Conservation (phyloP, 2,888 invertebrate species). For the Zele albiditarsus region DNA sequence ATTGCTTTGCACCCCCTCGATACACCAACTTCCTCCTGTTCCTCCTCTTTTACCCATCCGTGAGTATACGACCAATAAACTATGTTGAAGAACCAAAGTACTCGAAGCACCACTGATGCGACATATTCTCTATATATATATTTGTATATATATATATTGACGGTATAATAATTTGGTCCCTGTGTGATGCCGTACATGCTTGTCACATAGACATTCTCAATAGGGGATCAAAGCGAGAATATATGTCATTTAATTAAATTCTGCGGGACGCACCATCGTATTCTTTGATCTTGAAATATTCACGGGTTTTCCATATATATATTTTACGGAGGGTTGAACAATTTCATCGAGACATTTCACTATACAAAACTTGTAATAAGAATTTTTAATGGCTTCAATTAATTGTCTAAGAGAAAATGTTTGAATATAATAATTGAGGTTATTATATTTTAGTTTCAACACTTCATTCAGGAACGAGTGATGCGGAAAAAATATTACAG, state of each 20-base stretch:
- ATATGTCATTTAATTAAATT: slow-evolving; percentile 38
- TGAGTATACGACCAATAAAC: slow-evolving; percentile 51
- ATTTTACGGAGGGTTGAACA: background rate
- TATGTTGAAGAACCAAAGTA: slow-evolving; percentile 37
- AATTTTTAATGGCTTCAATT: no score
- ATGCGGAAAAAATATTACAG: no score
- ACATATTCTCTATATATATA: slow-evolving; percentile 8
- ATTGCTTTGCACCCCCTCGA: slow-evolving; percentile 22
- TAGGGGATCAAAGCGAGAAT: slow-evolving; percentile 30
- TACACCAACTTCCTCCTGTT: slow-evolving; percentile 36
- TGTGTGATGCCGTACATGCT: slow-evolving; percentile 19
- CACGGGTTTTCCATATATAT: background rate
- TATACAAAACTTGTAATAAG: no score
- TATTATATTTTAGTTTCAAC: no score
- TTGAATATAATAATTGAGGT: no score
- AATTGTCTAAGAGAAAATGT: no score
- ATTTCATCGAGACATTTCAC: background rate
- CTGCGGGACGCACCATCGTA: background rate
- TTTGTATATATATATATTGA: background rate
- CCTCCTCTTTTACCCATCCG: slow-evolving; percentile 37
- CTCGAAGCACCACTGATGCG: slow-evolving; percentile 34
- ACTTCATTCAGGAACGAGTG: no score
- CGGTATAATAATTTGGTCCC: slow-evolving; percentile 30
- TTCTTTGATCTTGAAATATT: slow-evolving; percentile 32
- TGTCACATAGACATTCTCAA: slow-evolving; percentile 30